Evolutionary conservation across 37 sponge, comb jelly and placozoan species (phyloP), one percentile per base, ranked within the genome.

Genomic region (Cliona cf. orientalis): DNA sequence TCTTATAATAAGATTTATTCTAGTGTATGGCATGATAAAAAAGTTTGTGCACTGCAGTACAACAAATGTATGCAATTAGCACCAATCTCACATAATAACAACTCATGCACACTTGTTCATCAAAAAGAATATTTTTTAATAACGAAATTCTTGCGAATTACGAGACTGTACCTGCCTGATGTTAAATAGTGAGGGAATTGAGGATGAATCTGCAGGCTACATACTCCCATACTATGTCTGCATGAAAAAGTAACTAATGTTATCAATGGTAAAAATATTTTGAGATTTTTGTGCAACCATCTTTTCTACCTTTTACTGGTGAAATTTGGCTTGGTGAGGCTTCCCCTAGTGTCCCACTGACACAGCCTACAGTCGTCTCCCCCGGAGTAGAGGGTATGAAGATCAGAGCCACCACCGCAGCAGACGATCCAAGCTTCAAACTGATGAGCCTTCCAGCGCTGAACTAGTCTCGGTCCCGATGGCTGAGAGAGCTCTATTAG

Each of bases 151-250:
- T 33, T 19, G 33, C 26, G 33, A 5, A 1, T 14, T 58, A 1
- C 39, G 37, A 1, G 23, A 37, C 46, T 26, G 28, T 74, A 91
- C 91, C 94, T 93, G 37, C 96, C 96, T 55, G 96, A 86, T 19
- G 81, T 84, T 3, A 93, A 39, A 19, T 80, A 17, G 65, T 87
- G 64, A 0, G 70, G 58, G 0, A 71, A 9, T 41, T 39, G 39
- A n/a, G 94, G 94, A 59, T 90, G 84, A 34, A 45, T 37, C 46
- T 92, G 93, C 22, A 96, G 76, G 33, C 89, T 80, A 78, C 91
- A 93, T 66, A 96, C 94, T 34, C 97, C 97, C 91, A 93, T 96
- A 22, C 64, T 53, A 70, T 93, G 95, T 49, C 95, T 93, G 44
- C 19, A 53, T 17, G 19, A 34, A 31, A 37, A 21, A 6, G 36